phyloP scores from a whole-genome alignment of 1,140 invertebrate genomes.

The Drosophila setifemur region DNA sequence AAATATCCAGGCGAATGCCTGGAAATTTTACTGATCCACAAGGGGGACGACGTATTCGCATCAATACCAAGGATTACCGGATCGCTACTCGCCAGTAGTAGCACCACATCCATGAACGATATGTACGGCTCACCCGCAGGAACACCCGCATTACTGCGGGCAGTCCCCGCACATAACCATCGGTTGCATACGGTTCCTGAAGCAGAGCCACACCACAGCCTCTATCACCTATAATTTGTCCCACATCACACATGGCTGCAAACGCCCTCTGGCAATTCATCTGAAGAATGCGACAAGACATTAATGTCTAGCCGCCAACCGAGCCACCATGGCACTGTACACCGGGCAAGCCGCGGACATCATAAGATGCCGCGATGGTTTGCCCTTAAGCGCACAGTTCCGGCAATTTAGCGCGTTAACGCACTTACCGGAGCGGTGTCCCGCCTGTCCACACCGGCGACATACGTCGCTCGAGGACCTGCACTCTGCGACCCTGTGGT shows the following conservation, averaged over 20 bases:
- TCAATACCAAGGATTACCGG: not conserved
- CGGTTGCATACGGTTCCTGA: conserved; percentile 3
- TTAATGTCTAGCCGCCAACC: not conserved
- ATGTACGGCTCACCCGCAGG: not conserved
- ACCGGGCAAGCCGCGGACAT: conserved; percentile 1
- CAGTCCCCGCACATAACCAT: not conserved
- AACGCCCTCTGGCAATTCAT: conserved; percentile 4
- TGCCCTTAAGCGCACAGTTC: not conserved
- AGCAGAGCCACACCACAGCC: not conserved
- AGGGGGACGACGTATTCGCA: not conserved
- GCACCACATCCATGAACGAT: not conserved
- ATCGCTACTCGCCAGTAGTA: not conserved
- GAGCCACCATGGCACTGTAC: not conserved
- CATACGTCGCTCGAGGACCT: not conserved
- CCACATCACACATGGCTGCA: conserved; percentile 8
- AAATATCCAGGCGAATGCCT: too few relatives aligned
- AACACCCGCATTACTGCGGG: not conserved
- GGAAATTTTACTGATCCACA: not conserved
- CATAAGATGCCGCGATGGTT: conserved; percentile 3
- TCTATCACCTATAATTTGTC: conserved; percentile 1
- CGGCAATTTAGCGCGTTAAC: conserved; percentile 4
- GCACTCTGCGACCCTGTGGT: too few relatives aligned
- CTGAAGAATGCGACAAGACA: not conserved
- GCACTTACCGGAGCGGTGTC: not conserved
- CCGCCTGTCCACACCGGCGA: conserved; percentile 10